A percentile compares a stretch with the other conserved stretches of the same genome.
These are phyloP conservation scores for Micrasema longulum DNA, from an alignment of 1,140 invertebrate species.

Conservation along the genomic window DNA sequence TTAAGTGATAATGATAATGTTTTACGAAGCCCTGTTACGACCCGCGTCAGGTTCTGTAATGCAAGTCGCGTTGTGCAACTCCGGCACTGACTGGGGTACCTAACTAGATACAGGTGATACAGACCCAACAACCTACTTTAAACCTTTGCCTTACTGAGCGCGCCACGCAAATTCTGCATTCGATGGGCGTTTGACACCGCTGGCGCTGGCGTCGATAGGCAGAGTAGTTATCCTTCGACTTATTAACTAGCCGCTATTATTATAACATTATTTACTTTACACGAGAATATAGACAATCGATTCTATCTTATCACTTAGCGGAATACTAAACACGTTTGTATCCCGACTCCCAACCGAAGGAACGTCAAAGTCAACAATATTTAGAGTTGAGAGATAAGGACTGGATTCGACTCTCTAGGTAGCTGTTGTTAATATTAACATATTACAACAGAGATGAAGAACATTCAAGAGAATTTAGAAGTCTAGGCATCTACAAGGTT, in stretches of 20 bases:
- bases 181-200: conserved; percentile 12
- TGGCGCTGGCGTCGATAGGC: not conserved
- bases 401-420: too few relatives aligned
- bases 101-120: not conserved
- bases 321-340: not conserved
- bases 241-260: not conserved
- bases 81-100: not conserved
- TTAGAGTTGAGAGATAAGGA: too few relatives aligned
- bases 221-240: conserved; percentile 10
- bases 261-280: not conserved
- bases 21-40: not conserved
- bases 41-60: conserved; percentile 5
- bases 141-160: too few relatives aligned
- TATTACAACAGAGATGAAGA: too few relatives aligned
- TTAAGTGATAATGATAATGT: not conserved
- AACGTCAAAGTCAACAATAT: too few relatives aligned
- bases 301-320: not conserved
- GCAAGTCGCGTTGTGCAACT: conserved; percentile 28
- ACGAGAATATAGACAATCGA: not conserved
- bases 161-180: not conserved
- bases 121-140: too few relatives aligned
- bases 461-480: too few relatives aligned
- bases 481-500: too few relatives aligned
- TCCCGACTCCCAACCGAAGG: too few relatives aligned
- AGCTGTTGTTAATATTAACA: too few relatives aligned